A percentile compares a stretch with the other conserved stretches of the same genome.
These are phyloP conservation scores for Hucho hucho DNA, from an alignment of 2,113 vertebrate species.

Conservation along the genomic window DNA sequence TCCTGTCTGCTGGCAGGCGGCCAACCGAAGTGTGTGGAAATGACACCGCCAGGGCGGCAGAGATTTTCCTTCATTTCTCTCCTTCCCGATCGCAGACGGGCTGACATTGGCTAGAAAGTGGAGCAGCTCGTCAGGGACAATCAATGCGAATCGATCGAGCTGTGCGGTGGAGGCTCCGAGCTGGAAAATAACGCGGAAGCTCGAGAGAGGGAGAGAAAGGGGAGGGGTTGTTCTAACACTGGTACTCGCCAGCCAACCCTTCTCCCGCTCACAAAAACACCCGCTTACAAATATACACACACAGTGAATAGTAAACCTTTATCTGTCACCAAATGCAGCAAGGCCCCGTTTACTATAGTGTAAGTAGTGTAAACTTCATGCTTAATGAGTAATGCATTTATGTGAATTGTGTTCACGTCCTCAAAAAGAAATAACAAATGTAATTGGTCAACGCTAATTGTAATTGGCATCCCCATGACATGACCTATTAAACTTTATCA, in stretches of 20 bases:
- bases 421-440: too few species aligned
- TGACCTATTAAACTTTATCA: too few species aligned
- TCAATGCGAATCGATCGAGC: conserved; percentile 97
- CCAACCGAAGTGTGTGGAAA: conserved; percentile 94
- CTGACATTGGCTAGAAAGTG: conserved; percentile 99
- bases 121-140: conserved; percentile 99
- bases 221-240: conserved; percentile 61
- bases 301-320: not conserved
- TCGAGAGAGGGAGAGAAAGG: conserved; percentile 14
- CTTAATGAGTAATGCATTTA: too few species aligned
- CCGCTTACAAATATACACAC: conserved; percentile 55
- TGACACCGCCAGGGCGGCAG: conserved; percentile 96
- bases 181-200: conserved; percentile 79
- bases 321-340: conserved; percentile 1
- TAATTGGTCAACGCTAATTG: too few species aligned
- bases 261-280: conserved; percentile 65
- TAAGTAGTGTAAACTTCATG: not conserved
- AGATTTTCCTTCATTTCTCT: conserved; percentile 92
- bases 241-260: conserved; percentile 58
- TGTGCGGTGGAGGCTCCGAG: conserved; percentile 80
- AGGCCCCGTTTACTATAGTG: conserved; percentile 29
- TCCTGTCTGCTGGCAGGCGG: conserved; percentile 82
- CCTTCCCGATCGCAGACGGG: conserved; percentile 87
- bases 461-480: too few species aligned
- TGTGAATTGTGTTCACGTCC: too few species aligned